Conservation (phyloP, 2,888 invertebrate species). For the Macrophya annulata region DNA sequence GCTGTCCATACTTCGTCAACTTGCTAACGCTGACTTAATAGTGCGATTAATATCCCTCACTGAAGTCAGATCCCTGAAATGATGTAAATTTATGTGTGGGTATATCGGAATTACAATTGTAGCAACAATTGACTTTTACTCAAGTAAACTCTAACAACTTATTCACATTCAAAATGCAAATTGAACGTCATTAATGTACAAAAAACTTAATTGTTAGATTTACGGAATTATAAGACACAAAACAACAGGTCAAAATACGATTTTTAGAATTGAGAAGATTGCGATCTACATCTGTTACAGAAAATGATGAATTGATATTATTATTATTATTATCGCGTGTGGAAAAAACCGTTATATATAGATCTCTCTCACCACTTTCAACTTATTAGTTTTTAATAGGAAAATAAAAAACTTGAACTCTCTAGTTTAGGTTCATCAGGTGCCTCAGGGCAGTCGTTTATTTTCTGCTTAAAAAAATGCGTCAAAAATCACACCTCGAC, state of each 20-base stretch:
- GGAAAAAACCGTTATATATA: too few species aligned
- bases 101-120: background rate
- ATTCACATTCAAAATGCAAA: too few species aligned
- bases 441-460: background rate
- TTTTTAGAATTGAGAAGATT: too few species aligned
- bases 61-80: background rate
- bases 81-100: background rate
- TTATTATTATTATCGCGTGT: too few species aligned
- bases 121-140: too few species aligned
- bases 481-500: background rate
- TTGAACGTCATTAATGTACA: too few species aligned
- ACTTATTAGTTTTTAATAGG: too few species aligned
- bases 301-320: too few species aligned
- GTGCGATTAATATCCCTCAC: background rate
- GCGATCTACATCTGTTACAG: too few species aligned
- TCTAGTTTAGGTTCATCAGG: background rate
- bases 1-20: slow-evolving; percentile 60
- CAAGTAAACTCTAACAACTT: too few species aligned
- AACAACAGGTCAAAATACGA: background rate
- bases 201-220: background rate
- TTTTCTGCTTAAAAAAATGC: background rate
- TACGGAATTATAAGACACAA: background rate
- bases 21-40: background rate
- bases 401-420: background rate
- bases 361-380: too few species aligned